Conservation (phyloP, 2,797 vertebrate genomes). For the Manis javanica region DNA sequence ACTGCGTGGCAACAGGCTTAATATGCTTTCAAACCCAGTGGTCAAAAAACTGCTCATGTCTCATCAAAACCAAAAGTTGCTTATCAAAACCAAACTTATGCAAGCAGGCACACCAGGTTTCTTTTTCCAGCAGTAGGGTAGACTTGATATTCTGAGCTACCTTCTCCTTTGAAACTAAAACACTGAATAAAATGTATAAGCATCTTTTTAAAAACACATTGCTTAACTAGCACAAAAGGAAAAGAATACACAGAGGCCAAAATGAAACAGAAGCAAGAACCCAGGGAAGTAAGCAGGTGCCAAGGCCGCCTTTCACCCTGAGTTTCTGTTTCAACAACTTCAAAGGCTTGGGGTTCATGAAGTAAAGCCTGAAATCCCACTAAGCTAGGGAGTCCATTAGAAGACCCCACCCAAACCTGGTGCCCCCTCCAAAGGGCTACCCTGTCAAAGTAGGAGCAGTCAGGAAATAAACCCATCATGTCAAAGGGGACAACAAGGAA, state of each 20-base stretch:
- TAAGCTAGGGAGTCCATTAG: not conserved
- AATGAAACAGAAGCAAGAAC: slow-evolving; percentile 24
- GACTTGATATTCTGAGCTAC: not conserved
- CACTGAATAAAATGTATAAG: not conserved
- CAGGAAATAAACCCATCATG: not conserved
- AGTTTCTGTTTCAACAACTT: not conserved
- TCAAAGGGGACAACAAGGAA: not conserved
- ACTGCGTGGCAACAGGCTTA: slow-evolving; percentile 68
- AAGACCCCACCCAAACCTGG: not conserved
- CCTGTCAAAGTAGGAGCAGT: not conserved
- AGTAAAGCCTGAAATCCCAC: not conserved
- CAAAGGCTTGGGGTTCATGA: not conserved
- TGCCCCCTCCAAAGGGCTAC: not conserved
- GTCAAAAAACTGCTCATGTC: not conserved
- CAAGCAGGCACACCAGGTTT: not conserved
- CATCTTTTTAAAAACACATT: not conserved
- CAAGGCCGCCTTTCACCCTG: not conserved
- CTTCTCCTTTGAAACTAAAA: slow-evolving; percentile 17
- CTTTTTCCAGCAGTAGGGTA: slow-evolving; percentile 20
- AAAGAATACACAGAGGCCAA: slow-evolving; percentile 12
- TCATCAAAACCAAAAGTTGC: slow-evolving; percentile 57
- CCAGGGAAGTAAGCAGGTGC: not conserved
- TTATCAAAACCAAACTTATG: slow-evolving; percentile 58
- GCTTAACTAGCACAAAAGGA: not conserved
- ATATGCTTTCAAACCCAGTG: slow-evolving; percentile 13